Percentiles rank a stretch among this genome's conserved stretches.
Conservation (phyloP, 2,888 invertebrate genomes). For the Petrophora chlorosata region DNA sequence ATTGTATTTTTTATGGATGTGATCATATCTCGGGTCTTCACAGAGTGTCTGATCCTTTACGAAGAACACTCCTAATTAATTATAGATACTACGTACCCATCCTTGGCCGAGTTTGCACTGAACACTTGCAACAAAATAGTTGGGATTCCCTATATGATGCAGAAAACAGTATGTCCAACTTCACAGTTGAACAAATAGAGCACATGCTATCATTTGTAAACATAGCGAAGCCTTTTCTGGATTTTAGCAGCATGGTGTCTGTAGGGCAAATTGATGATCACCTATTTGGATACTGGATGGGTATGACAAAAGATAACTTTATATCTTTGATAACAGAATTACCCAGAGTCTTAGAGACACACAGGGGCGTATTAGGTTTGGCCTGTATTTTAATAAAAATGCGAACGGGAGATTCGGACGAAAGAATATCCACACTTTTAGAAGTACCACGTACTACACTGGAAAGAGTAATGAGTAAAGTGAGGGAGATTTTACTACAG, state of each 20-base stretch:
- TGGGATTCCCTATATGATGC: no score
- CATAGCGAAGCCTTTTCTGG: not conserved
- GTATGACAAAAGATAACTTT: not conserved
- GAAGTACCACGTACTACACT: not conserved
- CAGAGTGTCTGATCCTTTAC: no score
- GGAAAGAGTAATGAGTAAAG: not conserved
- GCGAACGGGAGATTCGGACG: not conserved
- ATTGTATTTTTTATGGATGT: no score
- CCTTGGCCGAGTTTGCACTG: no score
- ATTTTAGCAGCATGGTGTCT: not conserved
- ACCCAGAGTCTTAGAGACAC: not conserved
- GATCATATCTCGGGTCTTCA: no score
- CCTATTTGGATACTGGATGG: not conserved
- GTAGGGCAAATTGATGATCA: not conserved
- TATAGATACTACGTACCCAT: no score
- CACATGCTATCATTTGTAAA: not conserved
- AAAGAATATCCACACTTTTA: not conserved
- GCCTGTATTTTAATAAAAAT: not conserved
- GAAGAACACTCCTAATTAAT: no score
- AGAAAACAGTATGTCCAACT: not conserved
- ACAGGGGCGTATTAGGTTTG: not conserved
- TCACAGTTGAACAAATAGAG: not conserved
- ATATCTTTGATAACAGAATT: not conserved
- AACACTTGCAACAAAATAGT: no score
- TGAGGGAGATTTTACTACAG: not conserved